These are phyloP conservation scores for Morpho helenor DNA, from an alignment of 2,888 invertebrate genomes.

Conservation along the genomic window DNA sequence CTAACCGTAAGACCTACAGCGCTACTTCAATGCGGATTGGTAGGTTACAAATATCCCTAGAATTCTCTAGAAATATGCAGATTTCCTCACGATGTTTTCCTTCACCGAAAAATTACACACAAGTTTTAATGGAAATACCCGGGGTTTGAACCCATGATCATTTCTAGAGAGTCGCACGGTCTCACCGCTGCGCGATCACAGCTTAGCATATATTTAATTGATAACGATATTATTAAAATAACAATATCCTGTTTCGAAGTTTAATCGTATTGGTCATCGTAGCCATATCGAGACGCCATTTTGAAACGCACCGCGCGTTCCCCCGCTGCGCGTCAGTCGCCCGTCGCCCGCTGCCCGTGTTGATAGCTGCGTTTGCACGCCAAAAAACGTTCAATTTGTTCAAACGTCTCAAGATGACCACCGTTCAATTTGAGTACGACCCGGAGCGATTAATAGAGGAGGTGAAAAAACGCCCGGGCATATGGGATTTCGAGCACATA, in stretches of 20 bases:
- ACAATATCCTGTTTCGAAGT: neutral
- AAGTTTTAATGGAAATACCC: no score
- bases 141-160: no score
- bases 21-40: no score
- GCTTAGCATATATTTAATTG: no score
- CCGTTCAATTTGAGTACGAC: slow-evolving; percentile 69
- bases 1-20: no score
- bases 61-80: no score
- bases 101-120: no score
- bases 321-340: slow-evolving; percentile 65
- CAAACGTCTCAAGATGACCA: slow-evolving; percentile 13
- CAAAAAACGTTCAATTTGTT: slow-evolving; percentile 13
- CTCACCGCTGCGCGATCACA: no score
- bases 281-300: slow-evolving; percentile 46
- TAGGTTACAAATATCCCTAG: no score
- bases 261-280: slow-evolving; percentile 37
- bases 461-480: slow-evolving; percentile 61
- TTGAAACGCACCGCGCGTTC: slow-evolving; percentile 61
- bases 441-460: slow-evolving; percentile 64
- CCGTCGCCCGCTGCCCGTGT: slow-evolving; percentile 56
- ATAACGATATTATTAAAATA: no score
- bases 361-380: slow-evolving; percentile 36
- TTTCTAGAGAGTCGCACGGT: no score
- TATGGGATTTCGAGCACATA: slow-evolving; percentile 61
- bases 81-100: no score